These are phyloP conservation scores for Stegostoma tigrinum DNA, from an alignment of 2,113 vertebrate species.

Conservation along the genomic window DNA sequence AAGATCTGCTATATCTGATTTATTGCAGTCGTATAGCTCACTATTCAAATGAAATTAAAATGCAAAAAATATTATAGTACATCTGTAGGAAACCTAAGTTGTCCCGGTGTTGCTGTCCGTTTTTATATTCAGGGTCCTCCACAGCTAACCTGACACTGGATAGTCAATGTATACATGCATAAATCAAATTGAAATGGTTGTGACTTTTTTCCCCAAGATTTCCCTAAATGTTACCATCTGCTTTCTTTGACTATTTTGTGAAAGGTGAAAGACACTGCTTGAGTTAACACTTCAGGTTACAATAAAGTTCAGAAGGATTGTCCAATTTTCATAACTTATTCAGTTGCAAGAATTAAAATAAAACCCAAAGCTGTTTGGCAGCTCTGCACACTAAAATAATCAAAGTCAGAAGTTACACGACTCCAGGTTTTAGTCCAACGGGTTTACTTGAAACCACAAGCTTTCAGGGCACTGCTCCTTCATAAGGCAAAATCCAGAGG, in stretches of 20 bases:
- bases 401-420: too few relatives aligned
- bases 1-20: not conserved
- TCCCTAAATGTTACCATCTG: not conserved
- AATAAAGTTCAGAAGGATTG: not conserved
- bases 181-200: not conserved
- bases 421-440: too few relatives aligned
- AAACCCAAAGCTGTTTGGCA: not conserved
- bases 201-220: not conserved
- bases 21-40: not conserved
- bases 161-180: not conserved
- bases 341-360: not conserved
- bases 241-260: not conserved
- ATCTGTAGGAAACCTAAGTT: not conserved
- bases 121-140: not conserved
- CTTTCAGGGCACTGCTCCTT: too few relatives aligned
- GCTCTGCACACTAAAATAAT: too few relatives aligned
- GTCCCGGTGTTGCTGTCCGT: not conserved
- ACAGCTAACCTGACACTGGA: not conserved
- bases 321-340: not conserved
- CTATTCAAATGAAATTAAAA: not conserved
- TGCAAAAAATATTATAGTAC: not conserved
- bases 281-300: not conserved
- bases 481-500: not conserved
- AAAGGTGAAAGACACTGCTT: not conserved
- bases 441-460: too few relatives aligned